These are phyloP conservation scores for Falco punctatus DNA, from an alignment of 2,113 vertebrate species.

Conservation along the genomic window DNA sequence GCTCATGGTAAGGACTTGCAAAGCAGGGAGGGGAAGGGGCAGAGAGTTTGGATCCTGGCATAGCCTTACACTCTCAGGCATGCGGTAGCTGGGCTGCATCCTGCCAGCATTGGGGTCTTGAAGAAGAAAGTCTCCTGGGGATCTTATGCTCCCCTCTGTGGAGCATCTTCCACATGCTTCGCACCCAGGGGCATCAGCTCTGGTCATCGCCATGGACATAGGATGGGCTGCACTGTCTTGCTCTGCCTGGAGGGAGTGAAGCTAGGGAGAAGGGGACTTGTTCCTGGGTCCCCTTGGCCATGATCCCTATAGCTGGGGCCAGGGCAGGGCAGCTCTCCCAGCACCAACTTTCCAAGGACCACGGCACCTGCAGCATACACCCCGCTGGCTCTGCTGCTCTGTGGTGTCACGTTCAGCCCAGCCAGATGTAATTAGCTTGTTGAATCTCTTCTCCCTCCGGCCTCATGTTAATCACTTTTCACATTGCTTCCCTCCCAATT, in stretches of 20 bases:
- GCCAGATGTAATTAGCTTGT: slow-evolving; percentile 59
- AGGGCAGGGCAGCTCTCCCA: not conserved
- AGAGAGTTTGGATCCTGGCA: not conserved
- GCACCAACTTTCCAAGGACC: not conserved
- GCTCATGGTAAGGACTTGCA: not conserved
- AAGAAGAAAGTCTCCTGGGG: not conserved
- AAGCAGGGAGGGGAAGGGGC: not conserved
- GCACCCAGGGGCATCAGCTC: not conserved
- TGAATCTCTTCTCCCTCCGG: slow-evolving; percentile 45
- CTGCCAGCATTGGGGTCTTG: not conserved
- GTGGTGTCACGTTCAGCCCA: not conserved
- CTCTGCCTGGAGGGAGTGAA: not conserved
- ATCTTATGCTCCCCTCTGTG: not conserved
- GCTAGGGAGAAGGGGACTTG: not conserved
- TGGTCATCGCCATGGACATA: not conserved
- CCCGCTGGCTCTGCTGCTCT: not conserved
- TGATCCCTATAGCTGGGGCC: not conserved
- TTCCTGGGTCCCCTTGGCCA: not conserved
- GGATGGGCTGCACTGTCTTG: not conserved
- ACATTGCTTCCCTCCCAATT: slow-evolving; percentile 23
- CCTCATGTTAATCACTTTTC: slow-evolving; percentile 60
- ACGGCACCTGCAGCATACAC: rapidly evolving
- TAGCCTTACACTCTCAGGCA: not conserved
- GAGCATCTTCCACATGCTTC: not conserved
- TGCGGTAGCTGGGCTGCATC: not conserved